Evolutionary conservation across 2,797 vertebrate species (phyloP).

Genomic region (Synanceia verrucosa): DNA sequence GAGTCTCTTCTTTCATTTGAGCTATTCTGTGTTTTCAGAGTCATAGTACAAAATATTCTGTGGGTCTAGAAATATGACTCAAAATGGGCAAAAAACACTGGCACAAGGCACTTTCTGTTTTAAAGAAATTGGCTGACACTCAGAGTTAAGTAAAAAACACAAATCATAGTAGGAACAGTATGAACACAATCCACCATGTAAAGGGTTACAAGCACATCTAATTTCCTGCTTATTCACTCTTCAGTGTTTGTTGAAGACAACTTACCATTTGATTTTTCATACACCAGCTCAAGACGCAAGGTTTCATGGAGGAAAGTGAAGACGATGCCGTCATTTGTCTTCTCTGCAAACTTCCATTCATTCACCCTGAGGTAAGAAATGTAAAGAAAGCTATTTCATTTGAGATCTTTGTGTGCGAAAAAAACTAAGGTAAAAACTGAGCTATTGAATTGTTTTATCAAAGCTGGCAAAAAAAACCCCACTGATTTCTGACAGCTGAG

Average conservation of each 20-base stretch:
- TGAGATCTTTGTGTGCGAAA: background rate
- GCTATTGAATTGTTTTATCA: background rate
- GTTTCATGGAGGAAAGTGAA: constrained; percentile 80
- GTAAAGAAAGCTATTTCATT: background rate
- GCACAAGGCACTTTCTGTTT: no score
- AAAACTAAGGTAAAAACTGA: background rate
- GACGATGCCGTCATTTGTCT: constrained; percentile 31
- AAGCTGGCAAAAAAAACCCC: background rate
- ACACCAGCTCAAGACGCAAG: constrained; percentile 69
- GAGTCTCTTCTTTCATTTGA: no score
- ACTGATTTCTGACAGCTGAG: background rate
- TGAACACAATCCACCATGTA: background rate
- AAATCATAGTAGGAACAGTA: background rate
- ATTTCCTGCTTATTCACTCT: background rate
- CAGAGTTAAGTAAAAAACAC: background rate
- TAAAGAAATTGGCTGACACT: no score
- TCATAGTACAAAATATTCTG: no score
- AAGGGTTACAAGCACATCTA: background rate
- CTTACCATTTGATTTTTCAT: constrained; percentile 63
- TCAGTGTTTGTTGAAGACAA: background rate
- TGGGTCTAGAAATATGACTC: no score
- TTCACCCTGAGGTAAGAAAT: constrained; percentile 68
- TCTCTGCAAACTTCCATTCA: constrained; percentile 76
- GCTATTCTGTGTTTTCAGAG: no score
- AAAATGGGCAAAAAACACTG: no score